Evolutionary conservation across 2,113 vertebrate genomes (phyloP).

Genomic region (Protobothrops flavoviridis): DNA sequence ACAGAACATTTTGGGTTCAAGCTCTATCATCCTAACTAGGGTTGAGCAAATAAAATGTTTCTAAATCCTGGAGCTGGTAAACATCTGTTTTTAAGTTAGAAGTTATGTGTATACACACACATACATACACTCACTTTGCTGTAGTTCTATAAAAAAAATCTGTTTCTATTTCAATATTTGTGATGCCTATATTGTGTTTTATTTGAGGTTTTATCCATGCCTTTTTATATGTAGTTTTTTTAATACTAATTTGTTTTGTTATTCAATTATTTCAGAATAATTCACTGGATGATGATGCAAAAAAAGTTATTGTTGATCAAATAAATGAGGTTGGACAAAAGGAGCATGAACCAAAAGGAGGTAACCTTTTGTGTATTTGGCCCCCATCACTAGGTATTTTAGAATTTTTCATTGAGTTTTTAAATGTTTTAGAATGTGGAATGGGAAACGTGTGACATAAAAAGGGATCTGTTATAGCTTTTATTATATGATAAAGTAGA

Average conservation of each 20-base stretch:
- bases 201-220: neutral
- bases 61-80: neutral
- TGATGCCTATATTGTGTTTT: conserved; percentile 1
- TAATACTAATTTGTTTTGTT: conserved; percentile 25
- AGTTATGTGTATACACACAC: neutral
- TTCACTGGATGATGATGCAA: conserved; percentile 52
- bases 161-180: neutral
- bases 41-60: neutral
- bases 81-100: neutral
- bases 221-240: neutral
- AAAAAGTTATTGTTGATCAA: conserved; percentile 28
- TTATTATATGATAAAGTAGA: neutral
- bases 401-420: neutral
- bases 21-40: neutral
- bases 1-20: neutral
- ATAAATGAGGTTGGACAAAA: conserved; percentile 56
- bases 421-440: neutral
- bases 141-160: neutral
- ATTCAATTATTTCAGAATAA: conserved; percentile 53
- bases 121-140: neutral
- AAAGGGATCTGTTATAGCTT: neutral
- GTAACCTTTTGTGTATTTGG: conserved; percentile 57
- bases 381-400: neutral
- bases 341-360: conserved; percentile 67
- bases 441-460: neutral